Evolutionary conservation across 2,113 vertebrate genomes (phyloP).

Genomic region (Ibidorhyncha struthersii): DNA sequence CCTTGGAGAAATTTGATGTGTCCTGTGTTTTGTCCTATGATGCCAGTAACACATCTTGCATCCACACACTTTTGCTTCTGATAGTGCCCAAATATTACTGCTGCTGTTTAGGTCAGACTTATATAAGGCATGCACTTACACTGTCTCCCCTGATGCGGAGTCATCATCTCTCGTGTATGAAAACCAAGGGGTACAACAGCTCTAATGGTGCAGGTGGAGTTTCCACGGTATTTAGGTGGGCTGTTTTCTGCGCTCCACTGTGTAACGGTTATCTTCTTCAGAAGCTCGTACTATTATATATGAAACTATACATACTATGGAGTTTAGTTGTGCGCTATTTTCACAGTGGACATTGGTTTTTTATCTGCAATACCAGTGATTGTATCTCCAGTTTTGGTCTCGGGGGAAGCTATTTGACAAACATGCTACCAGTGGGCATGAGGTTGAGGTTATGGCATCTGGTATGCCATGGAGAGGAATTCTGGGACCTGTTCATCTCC

Average conservation of each 20-base stretch:
- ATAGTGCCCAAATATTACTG: neutral
- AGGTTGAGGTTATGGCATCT: neutral
- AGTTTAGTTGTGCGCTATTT: neutral
- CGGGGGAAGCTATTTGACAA: neutral
- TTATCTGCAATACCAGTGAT: neutral
- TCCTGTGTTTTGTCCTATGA: neutral
- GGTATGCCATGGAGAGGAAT: neutral
- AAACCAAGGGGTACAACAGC: neutral
- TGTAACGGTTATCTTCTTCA: neutral
- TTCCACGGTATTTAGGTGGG: neutral
- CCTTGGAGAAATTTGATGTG: neutral
- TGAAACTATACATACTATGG: neutral
- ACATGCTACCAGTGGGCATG: neutral
- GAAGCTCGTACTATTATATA: neutral
- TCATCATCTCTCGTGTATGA: neutral
- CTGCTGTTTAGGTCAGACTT: neutral
- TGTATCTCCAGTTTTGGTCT: neutral
- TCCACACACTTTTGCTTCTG: neutral
- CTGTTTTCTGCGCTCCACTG: neutral
- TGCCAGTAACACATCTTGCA: neutral
- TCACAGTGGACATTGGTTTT: neutral
- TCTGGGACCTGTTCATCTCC: conserved; percentile 21
- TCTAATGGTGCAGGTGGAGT: neutral
- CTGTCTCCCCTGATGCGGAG: neutral
- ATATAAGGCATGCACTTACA: neutral